Evolutionary conservation across 2,888 invertebrate species (phyloP).

Genomic region (Mycogona germanica): DNA sequence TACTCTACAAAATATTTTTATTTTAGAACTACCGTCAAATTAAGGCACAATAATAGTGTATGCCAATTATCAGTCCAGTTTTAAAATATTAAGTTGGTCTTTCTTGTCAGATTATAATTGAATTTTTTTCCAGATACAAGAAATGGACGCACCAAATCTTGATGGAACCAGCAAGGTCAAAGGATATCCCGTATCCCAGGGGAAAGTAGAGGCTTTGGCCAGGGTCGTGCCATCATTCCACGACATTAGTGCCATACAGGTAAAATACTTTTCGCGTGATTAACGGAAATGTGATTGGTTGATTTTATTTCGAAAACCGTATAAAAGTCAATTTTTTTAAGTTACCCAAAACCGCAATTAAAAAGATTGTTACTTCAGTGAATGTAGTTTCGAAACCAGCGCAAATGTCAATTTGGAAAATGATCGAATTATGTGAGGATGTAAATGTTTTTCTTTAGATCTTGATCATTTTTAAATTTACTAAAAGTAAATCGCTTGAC

Average conservation of each 20-base stretch:
- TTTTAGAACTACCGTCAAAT: background rate
- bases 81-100: background rate
- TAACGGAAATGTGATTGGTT: background rate
- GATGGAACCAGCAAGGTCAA: background rate
- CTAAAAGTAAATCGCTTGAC: too few species aligned
- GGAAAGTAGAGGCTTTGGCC: slow-evolving; percentile 52
- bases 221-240: slow-evolving; percentile 54
- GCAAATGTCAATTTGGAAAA: too few species aligned
- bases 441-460: too few species aligned
- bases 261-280: background rate
- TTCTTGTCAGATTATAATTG: too few species aligned
- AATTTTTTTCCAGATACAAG: too few species aligned
- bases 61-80: background rate
- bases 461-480: too few species aligned
- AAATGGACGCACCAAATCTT: background rate
- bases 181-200: slow-evolving; percentile 60
- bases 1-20: background rate
- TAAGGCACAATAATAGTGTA: background rate
- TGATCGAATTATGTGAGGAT: too few species aligned
- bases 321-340: too few species aligned
- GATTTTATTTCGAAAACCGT: background rate
- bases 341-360: too few species aligned
- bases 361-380: too few species aligned
- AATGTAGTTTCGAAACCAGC: too few species aligned
- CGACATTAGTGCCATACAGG: slow-evolving; percentile 43